A percentile compares a stretch with the other conserved stretches of the same genome.
Conservation (phyloP, 2,797 vertebrate species). For the Coendou prehensilis region DNA sequence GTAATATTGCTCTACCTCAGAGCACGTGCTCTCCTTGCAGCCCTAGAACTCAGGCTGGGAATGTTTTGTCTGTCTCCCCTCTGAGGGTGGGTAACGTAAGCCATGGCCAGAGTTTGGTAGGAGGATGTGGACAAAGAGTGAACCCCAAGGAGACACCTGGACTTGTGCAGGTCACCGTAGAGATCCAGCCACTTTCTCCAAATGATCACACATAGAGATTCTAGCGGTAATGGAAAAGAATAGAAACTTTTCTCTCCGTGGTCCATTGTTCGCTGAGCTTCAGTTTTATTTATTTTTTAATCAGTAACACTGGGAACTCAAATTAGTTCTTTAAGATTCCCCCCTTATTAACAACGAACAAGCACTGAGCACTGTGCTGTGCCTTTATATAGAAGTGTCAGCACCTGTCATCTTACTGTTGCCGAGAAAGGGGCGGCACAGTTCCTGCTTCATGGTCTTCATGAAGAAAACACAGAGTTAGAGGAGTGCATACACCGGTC, state of each 20-base stretch:
- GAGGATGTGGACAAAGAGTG: neutral
- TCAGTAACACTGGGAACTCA: conserved; percentile 55
- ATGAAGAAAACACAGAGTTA: neutral
- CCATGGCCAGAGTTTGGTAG: neutral
- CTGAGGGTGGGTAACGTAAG: neutral
- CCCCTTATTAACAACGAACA: neutral
- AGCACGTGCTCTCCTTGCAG: neutral
- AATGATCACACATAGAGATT: conserved; percentile 35
- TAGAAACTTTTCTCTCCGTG: neutral
- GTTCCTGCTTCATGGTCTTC: neutral
- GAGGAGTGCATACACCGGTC: neutral
- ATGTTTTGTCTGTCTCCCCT: neutral
- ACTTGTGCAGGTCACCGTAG: neutral
- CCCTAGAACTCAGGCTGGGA: neutral
- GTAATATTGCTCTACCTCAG: neutral
- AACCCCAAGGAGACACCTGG: neutral
- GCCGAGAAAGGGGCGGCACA: neutral
- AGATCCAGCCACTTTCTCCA: neutral
- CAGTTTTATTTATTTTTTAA: conserved; percentile 10
- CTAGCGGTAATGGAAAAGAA: neutral
- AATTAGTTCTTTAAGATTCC: conserved; percentile 39
- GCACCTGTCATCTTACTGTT: neutral
- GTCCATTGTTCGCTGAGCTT: conserved; percentile 20
- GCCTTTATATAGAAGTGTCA: neutral
- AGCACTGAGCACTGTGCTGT: neutral